A percentile compares a stretch with the other conserved stretches of the same genome.
phyloP scores from a whole-genome alignment of 2,113 vertebrate genomes.

The Orientallactaga bullata region DNA sequence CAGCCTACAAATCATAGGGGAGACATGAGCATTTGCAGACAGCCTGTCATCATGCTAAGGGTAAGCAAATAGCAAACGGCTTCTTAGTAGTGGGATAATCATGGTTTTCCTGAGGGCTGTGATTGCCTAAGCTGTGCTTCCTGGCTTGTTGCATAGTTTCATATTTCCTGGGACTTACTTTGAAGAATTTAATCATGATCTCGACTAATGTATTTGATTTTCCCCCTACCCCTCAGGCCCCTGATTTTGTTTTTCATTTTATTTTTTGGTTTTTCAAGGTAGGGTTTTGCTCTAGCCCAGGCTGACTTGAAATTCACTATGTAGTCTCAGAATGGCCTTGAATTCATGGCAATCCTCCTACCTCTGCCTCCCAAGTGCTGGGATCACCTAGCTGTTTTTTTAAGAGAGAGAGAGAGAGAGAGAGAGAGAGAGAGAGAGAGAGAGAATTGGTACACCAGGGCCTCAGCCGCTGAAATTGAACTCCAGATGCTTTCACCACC shows the following conservation, averaged over 20 bases:
- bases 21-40: not conserved
- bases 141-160: conserved; percentile 35
- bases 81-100: conserved; percentile 46
- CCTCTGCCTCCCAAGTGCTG: no score
- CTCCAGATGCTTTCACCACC: no score
- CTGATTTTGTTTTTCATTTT: not conserved
- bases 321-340: no score
- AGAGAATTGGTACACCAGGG: no score
- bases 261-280: no score
- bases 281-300: no score
- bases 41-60: not conserved
- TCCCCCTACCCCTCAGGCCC: not conserved
- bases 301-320: no score
- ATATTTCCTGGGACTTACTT: conserved; percentile 43
- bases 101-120: conserved; percentile 71
- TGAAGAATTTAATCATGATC: conserved; percentile 26
- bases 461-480: no score
- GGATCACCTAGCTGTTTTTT: not conserved
- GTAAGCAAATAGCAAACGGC: conserved; percentile 14
- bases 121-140: conserved; percentile 43
- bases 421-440: no score
- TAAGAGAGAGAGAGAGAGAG: no score
- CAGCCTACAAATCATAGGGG: conserved; percentile 60
- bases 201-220: conserved; percentile 36
- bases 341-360: no score